Conservation (phyloP, 2,888 invertebrate species). For the Agrypnus murinus region DNA sequence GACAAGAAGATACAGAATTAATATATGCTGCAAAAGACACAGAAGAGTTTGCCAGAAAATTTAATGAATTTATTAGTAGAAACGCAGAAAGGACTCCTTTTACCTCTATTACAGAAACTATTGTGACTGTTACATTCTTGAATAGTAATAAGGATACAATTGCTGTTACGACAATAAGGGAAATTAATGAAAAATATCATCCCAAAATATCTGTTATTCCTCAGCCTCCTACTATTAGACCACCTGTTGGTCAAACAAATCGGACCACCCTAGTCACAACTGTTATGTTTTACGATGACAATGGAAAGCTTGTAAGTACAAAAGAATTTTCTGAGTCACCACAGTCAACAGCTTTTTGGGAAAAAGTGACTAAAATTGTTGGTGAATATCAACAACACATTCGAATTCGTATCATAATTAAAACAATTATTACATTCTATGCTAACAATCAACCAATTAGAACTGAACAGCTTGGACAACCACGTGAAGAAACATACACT, state of each 20-base stretch:
- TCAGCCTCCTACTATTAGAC: constrained; percentile 1
- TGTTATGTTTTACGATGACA: not conserved
- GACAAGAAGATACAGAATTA: not conserved
- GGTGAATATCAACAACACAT: constrained; percentile 5
- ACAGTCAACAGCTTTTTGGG: constrained; percentile 10
- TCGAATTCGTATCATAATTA: not conserved
- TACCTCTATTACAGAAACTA: constrained; percentile 14
- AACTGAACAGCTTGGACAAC: constrained; percentile 3
- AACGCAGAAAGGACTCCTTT: constrained; percentile 25
- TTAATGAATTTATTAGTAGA: constrained; percentile 20
- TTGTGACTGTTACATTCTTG: constrained; percentile 18
- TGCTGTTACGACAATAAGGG: not conserved
- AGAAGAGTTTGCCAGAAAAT: not conserved
- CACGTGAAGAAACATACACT: not conserved
- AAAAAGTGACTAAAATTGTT: constrained; percentile 7
- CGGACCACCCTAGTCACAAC: constrained; percentile 18
- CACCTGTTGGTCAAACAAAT: not conserved
- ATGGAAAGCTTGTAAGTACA: not conserved
- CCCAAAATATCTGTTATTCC: no score
- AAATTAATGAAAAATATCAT: not conserved
- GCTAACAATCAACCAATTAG: not conserved
- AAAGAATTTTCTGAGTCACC: constrained; percentile 7
- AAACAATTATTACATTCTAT: constrained; percentile 13
- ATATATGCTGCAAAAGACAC: constrained; percentile 17
- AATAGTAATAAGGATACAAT: constrained; percentile 5